A percentile compares a stretch with the other conserved stretches of the same genome.
phyloP scores from a whole-genome alignment of 1,140 invertebrate species.

The Eumeta japonica region DNA sequence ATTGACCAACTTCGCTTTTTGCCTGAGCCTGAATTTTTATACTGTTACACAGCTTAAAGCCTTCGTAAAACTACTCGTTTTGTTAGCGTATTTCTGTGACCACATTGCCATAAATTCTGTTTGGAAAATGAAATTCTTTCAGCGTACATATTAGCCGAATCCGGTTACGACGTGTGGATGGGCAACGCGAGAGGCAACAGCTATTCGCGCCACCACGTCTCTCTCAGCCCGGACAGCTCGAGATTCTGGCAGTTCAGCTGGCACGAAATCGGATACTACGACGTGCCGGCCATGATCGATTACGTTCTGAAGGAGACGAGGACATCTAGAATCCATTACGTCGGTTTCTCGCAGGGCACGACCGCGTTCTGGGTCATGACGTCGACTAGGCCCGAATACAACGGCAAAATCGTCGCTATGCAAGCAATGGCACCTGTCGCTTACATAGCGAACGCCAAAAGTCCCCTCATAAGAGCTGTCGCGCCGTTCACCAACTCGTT shows the following conservation, averaged over 20 bases:
- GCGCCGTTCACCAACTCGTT: constrained; percentile 61
- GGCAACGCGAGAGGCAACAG: constrained; percentile 66
- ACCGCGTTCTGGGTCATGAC: constrained; percentile 65
- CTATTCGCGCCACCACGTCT: constrained; percentile 59
- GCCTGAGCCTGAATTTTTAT: too few relatives aligned
- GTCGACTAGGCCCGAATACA: constrained; percentile 64
- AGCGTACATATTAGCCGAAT: constrained; percentile 64
- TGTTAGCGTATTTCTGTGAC: too few relatives aligned
- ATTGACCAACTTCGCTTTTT: too few relatives aligned
- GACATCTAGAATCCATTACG: constrained; percentile 56
- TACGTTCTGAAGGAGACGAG: constrained; percentile 60
- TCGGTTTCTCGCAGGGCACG: constrained; percentile 63
- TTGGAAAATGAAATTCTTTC: constrained; percentile 10
- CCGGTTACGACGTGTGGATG: constrained; percentile 71
- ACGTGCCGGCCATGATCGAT: constrained; percentile 77
- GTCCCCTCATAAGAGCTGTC: constrained; percentile 63
- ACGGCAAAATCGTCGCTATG: constrained; percentile 64
- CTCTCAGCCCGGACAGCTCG: constrained; percentile 46
- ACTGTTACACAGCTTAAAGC: too few relatives aligned
- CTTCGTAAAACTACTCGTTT: too few relatives aligned
- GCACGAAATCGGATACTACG: constrained; percentile 72
- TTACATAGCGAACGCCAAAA: constrained; percentile 66
- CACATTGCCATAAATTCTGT: too few relatives aligned
- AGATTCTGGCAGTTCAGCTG: constrained; percentile 68
- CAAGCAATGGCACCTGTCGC: constrained; percentile 73